Evolutionary conservation across 2,797 vertebrate genomes (phyloP), one percentile per base, ranked within the genome.

Genomic region (Triplophysa yarkandensis): DNA sequence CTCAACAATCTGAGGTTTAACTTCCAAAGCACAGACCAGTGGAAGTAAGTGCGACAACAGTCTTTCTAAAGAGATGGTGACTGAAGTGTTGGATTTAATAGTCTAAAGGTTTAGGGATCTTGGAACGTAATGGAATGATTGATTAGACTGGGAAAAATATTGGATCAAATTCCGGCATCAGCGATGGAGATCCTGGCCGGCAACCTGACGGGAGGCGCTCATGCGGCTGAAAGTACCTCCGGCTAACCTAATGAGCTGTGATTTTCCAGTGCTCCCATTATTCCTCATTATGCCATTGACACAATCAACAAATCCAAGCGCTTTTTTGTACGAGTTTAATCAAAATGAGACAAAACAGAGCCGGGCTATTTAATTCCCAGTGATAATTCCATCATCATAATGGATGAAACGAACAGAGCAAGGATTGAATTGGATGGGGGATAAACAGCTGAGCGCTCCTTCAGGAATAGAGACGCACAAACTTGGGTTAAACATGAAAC

Each of bases 221-320:
- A 58, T 57, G 62, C 62, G 10, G 39, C 16, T 74, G 39, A 66
- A 57, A 66, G 30, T 52, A 63, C 23, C 70, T 63, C 60, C 9
- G 46, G 34, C 60, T 54, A 41, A 72, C 46, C 62, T 63, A 72
- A 72, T 72, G 70, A 72, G 70, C 60, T 72, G 62, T 66, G 71
- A 41, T 74, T 66, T 66, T 57, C 17, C 62, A 27, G 44, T 34
- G 5, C 25, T 19, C 34, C 25, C 50, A 74, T 74, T 57, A 46
- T 65, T 74, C 71, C 62, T 74, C 62, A 74, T 74, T 74, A 74
- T 66, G 46, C 64, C 71, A 65, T 58, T 74, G 50, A 66, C 34
- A 74, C 62, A 44, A 66, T 74, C 43, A 74, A 57, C 39, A 11
- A 30, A 58, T 57, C 44, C 62, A 44, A 74, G 62, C 21, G 4